Evolutionary conservation across 2,113 vertebrate species (phyloP), one percentile per base, ranked within the genome.

Genomic region (Solea senegalensis): DNA sequence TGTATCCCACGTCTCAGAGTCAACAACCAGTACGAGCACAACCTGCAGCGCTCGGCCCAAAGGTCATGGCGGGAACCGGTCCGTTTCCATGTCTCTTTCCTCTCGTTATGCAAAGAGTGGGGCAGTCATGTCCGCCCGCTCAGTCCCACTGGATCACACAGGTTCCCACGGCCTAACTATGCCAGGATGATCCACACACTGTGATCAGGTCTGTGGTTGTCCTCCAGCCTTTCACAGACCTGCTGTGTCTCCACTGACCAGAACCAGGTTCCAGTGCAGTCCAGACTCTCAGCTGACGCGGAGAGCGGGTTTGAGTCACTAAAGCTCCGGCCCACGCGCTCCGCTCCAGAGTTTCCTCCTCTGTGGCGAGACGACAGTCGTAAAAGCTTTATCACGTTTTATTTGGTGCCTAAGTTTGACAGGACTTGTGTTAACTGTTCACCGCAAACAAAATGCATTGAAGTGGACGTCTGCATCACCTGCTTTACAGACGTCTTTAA

Each of bases 321-420:
- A 51, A 84, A 83, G 71, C 75, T 72, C 12, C 14, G 8, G 45
- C 45, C 14, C 65, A 64, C 53, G 3, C 54, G 13, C 34, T 62
- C 13, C 26, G 80, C 63, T 55, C 4, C 11, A 45, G 9, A 12
- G 16, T 50, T 55, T 51, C 21, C 21, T 21, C 43, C 21, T 61
- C 39, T 69, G 60, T 86, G 81, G 85, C 80, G 62, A 59, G 48
- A 81, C 75, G 56, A 58, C 73, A 78, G 87, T 81, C 11, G 14
- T 48, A 48, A 88, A 90, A 92, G 91, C 92, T 92, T 94, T 93
- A 93, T 88, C 63, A 26, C 69, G 59, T 92, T 91, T 91, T 80
- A 77, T 92, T 89, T 90, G 85, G 92, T 93, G 92, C 91, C 90
- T 92, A 80, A 67, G 84, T 93, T 92, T 71, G 73, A 91, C 62